Evolutionary conservation across 2,797 vertebrate species (phyloP), one percentile per base, ranked within the genome.

Genomic region (Urocyon cinereoargenteus): DNA sequence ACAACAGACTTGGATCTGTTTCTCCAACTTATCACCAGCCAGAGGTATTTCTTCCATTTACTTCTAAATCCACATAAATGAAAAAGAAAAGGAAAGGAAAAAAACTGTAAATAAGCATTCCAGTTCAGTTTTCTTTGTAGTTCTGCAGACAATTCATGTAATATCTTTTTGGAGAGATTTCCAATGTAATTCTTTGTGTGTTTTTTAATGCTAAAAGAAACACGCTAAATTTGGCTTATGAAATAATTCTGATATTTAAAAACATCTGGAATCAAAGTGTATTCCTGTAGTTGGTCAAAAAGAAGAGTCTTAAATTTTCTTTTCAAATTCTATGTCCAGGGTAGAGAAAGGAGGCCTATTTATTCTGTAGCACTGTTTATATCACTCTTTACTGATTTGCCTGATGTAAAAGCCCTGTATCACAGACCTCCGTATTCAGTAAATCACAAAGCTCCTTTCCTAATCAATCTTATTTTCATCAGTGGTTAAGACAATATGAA

Each of bases 401-500:
- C 4, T 68, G 36, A 34, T 86, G 34, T 18, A 51, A 34, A 61
- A 79, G 16, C 11, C 2, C 12, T 70, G 49, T 4, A 36, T 57
- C 55, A 51, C 61, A 61, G 73, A 83, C 26, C 16, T 93, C 51
- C 1, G 28, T 61, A 51, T 79, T 93, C 53, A 68, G 36, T 85
- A 59, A 83, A 45, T 92, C 53, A 81, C n/a, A 88, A 75, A 91
- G n/a, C 19, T 31, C 6, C 53, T 89, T 77, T 88, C 14, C 73
- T 49, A 92, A 86, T 84, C 53, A 78, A 81, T 96, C 40, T 84
- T 36, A 26, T 77, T 95, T 93, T 92, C 81, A 84, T 92, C 66
- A 89, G 36, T 51, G 9, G 21, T 83, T 90, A 92, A 93, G n/a
- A 81, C 3, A 61, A 83, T 88, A 86, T 36, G 57, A 73, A 92